Evolutionary conservation across 2,888 invertebrate genomes (phyloP).

Genomic region (Stenoptilia bipunctidactyla): DNA sequence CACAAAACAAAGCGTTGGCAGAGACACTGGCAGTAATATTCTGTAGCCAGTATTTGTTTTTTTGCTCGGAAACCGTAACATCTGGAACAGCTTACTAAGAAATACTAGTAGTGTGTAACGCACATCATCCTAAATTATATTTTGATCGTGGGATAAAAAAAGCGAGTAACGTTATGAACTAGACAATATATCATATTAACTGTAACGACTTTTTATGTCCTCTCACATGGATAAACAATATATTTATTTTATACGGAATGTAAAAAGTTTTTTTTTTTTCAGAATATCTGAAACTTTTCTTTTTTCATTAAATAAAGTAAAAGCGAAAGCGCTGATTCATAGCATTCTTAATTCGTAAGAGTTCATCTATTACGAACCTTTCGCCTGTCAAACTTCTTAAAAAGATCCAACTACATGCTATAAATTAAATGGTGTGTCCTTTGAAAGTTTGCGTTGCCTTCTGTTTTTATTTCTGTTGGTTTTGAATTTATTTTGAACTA

Average conservation of each 20-base stretch:
- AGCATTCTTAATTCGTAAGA: background rate
- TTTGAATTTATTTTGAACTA: no score
- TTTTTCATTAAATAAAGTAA: background rate
- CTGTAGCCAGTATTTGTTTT: slow-evolving; percentile 53
- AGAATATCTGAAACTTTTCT: background rate
- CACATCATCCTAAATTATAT: slow-evolving; percentile 2
- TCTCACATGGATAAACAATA: background rate
- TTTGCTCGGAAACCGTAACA: slow-evolving; percentile 54
- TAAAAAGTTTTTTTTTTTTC: no score
- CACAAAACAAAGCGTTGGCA: slow-evolving; percentile 42
- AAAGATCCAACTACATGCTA: background rate
- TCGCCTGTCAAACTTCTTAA: background rate
- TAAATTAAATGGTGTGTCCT: no score
- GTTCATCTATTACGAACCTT: background rate
- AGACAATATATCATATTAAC: no score
- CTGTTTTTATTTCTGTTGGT: no score
- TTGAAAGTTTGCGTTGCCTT: no score
- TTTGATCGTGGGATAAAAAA: no score
- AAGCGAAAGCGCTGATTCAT: slow-evolving; percentile 1
- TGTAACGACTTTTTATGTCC: background rate
- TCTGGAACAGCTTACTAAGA: slow-evolving; percentile 31
- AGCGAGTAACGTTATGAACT: no score
- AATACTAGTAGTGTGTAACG: slow-evolving; percentile 3
- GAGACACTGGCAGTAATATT: slow-evolving; percentile 53
- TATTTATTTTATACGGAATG: background rate